Conservation (phyloP, 2,797 vertebrate genomes). For the Pachyuromys duprasi region DNA sequence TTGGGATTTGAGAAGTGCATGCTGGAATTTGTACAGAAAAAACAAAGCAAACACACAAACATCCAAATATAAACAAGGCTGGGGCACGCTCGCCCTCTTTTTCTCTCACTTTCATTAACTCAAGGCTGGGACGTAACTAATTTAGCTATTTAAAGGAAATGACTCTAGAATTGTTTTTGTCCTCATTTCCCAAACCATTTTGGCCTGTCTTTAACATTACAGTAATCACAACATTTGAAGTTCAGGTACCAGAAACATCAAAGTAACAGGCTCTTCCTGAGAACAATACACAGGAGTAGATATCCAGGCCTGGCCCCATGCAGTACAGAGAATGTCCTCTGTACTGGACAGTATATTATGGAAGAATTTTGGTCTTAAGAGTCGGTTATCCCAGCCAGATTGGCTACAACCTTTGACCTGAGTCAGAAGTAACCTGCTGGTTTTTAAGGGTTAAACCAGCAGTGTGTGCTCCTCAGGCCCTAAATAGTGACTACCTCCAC, state of each 20-base stretch:
- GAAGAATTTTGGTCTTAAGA: background rate
- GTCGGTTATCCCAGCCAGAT: background rate
- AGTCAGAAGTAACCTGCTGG: background rate
- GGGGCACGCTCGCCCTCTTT: slow-evolving; percentile 67
- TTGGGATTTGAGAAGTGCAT: slow-evolving; percentile 91
- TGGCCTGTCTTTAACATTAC: slow-evolving; percentile 63
- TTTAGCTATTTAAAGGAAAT: slow-evolving; percentile 81
- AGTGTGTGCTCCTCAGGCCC: background rate
- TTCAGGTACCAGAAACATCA: slow-evolving; percentile 14
- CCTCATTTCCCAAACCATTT: slow-evolving; percentile 74
- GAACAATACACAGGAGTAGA: background rate
- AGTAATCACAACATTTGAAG: slow-evolving; percentile 40
- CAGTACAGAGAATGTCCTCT: background rate
- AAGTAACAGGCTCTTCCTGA: background rate
- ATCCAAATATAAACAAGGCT: slow-evolving; percentile 88
- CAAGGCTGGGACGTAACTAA: slow-evolving; percentile 71
- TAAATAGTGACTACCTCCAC: background rate
- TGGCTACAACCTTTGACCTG: slow-evolving; percentile 9
- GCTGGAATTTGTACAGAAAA: slow-evolving; percentile 88
- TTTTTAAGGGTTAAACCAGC: background rate
- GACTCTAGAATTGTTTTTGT: slow-evolving; percentile 75
- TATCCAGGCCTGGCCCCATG: background rate
- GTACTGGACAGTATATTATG: background rate
- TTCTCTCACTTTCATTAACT: slow-evolving; percentile 70
- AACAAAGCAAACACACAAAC: slow-evolving; percentile 92